phyloP scores from a whole-genome alignment of 2,113 vertebrate genomes.

The Etheostoma cragini region DNA sequence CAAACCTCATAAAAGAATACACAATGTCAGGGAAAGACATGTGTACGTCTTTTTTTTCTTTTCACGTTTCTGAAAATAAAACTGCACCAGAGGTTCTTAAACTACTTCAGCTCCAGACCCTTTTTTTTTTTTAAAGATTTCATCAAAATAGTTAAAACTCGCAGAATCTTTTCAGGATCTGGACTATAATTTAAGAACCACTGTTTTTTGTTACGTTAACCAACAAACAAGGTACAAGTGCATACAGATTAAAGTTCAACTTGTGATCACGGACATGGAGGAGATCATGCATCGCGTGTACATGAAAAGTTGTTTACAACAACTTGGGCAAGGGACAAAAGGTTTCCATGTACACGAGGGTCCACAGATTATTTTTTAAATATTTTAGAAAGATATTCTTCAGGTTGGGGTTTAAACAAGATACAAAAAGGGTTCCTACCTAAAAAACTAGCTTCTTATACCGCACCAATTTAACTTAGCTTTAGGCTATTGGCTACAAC shows the following conservation, averaged over 20 bases:
- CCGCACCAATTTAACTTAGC: background rate
- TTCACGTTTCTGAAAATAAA: slow-evolving; percentile 1
- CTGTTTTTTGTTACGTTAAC: slow-evolving; percentile 3
- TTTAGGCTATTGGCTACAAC: no score
- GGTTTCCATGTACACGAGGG: slow-evolving; percentile 94
- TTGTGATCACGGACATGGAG: slow-evolving; percentile 10
- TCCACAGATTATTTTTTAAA: slow-evolving; percentile 79
- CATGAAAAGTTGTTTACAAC: slow-evolving; percentile 92
- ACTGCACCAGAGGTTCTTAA: slow-evolving; percentile 55
- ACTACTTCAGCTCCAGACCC: background rate
- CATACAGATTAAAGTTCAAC: slow-evolving; percentile 9
- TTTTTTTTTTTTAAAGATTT: no score
- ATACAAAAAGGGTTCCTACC: rapidly evolving
- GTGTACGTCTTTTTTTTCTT: slow-evolving; percentile 72
- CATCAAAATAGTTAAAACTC: background rate
- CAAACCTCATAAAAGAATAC: slow-evolving; percentile 83
- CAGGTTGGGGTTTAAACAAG: slow-evolving; percentile 56
- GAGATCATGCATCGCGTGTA: slow-evolving; percentile 89
- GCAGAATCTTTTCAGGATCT: background rate
- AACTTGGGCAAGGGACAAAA: slow-evolving; percentile 88
- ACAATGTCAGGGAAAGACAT: slow-evolving; percentile 49
- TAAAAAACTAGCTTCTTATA: background rate
- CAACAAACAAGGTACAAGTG: slow-evolving; percentile 51
- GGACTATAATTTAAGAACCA: slow-evolving; percentile 43
- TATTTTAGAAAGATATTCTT: slow-evolving; percentile 98